Evolutionary conservation across 2,113 vertebrate species (phyloP).

Genomic region (Proterorhinus semilunaris): DNA sequence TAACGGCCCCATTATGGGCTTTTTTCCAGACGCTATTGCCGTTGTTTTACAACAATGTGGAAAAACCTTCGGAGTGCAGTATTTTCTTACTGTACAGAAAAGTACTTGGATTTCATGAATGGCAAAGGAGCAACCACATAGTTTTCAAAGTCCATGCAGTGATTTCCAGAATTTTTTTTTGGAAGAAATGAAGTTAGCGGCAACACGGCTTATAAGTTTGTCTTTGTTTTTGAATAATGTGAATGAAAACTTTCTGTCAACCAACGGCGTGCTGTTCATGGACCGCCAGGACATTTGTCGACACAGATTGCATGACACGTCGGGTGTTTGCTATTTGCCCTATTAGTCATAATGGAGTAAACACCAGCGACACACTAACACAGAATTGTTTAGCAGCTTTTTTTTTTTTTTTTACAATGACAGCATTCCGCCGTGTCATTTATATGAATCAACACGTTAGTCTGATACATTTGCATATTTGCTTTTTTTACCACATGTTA

Average conservation of each 20-base stretch:
- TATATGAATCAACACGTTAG: background rate
- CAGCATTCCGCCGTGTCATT: background rate
- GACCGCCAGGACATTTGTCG: background rate
- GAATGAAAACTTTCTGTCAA: background rate
- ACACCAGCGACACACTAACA: slow-evolving; percentile 4
- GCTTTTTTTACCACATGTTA: background rate
- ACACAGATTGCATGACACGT: background rate
- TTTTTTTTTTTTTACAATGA: background rate
- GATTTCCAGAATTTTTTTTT: too few species aligned
- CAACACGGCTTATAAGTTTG: too few species aligned
- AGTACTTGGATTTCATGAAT: too few species aligned
- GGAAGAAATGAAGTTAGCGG: too few species aligned
- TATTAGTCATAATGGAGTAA: background rate
- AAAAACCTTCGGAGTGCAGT: too few species aligned
- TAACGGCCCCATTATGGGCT: background rate
- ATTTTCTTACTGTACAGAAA: too few species aligned
- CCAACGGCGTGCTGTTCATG: background rate
- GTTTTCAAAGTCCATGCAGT: too few species aligned
- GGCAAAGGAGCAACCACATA: too few species aligned
- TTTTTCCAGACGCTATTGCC: background rate
- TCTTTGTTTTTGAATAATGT: too few species aligned
- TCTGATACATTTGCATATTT: background rate
- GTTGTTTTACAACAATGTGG: too few species aligned
- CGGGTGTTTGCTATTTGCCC: background rate
- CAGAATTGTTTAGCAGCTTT: background rate